phyloP scores from a whole-genome alignment of 23 tunicate species.

The Diplosoma virens region DNA sequence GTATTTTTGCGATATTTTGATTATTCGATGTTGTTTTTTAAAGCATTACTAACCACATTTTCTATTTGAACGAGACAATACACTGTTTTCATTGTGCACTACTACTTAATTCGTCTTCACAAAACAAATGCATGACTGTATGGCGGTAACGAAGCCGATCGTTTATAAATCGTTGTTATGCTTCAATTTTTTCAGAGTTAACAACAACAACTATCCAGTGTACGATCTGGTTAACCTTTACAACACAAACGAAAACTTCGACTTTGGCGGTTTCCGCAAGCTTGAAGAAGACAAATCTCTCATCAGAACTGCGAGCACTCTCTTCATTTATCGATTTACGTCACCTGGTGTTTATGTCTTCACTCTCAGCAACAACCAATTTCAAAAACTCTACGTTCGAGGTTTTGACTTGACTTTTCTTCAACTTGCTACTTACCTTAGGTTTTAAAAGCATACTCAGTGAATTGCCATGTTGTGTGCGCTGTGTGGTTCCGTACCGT shows the following conservation, averaged over 20 bases:
- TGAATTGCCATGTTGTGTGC: no score
- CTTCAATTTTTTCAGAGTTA: neutral
- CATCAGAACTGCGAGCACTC: slow-evolving; percentile 41
- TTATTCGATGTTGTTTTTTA: no score
- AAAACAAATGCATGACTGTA: no score
- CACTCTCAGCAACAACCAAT: slow-evolving; percentile 35
- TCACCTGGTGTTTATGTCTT: slow-evolving; percentile 90
- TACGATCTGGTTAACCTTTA: slow-evolving; percentile 75
- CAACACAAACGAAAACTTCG: slow-evolving; percentile 98
- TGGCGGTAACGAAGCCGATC: no score
- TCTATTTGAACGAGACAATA: no score
- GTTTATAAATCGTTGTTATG: neutral
- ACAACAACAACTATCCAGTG: slow-evolving; percentile 55
- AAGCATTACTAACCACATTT: no score
- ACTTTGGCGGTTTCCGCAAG: slow-evolving; percentile 88
- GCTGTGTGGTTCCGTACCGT: no score
- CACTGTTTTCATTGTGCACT: no score
- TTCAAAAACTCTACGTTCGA: slow-evolving; percentile 65
- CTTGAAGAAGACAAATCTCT: slow-evolving; percentile 43
- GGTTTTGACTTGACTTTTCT: slow-evolving; percentile 57
- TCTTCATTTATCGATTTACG: slow-evolving; percentile 66
- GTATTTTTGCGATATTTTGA: no score
- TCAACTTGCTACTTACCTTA: no score
- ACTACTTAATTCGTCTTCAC: no score
- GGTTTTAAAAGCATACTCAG: no score